These are phyloP conservation scores for Cyprinodon diabolis DNA, from an alignment of 2,797 vertebrate genomes.

Conservation along the genomic window DNA sequence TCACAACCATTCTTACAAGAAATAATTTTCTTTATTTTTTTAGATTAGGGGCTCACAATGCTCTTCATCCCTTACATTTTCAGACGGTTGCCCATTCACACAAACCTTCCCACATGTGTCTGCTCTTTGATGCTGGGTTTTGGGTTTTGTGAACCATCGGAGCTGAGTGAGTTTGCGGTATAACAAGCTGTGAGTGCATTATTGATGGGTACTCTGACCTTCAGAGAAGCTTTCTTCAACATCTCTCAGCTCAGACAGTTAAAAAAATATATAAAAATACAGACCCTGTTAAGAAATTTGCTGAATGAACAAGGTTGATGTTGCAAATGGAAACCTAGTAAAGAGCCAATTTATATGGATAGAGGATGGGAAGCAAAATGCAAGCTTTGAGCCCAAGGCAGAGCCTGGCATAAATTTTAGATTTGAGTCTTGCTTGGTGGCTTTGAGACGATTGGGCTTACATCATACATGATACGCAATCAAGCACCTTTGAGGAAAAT, in stretches of 20 bases:
- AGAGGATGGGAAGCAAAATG: constrained; percentile 3
- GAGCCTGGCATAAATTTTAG: constrained; percentile 7
- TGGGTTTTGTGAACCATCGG: constrained; percentile 58
- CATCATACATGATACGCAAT: constrained; percentile 44
- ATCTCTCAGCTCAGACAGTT: constrained; percentile 42
- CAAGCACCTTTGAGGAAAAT: constrained; percentile 64
- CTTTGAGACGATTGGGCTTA: constrained; percentile 33
- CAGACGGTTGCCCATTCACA: neutral
- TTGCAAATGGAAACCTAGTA: constrained; percentile 33
- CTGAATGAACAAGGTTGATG: constrained; percentile 47
- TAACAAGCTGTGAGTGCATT: constrained; percentile 77
- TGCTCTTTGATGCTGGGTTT: constrained; percentile 62
- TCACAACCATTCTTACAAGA: constrained; percentile 37
- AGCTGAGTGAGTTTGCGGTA: constrained; percentile 67
- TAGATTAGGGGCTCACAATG: constrained; percentile 54
- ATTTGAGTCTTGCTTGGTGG: constrained; percentile 18
- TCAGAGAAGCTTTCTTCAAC: constrained; percentile 61
- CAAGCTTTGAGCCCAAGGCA: constrained; percentile 7
- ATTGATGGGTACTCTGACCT: constrained; percentile 70
- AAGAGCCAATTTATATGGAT: constrained; percentile 28
- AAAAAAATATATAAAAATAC: constrained; percentile 1
- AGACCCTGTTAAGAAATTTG: constrained; percentile 35
- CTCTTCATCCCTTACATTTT: constrained; percentile 29
- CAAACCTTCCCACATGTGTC: constrained; percentile 14
- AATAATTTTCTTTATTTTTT: constrained; percentile 32